Base-by-base conservation (phyloP, 2,797 vertebrate species). In the Menidia menidia region DNA sequence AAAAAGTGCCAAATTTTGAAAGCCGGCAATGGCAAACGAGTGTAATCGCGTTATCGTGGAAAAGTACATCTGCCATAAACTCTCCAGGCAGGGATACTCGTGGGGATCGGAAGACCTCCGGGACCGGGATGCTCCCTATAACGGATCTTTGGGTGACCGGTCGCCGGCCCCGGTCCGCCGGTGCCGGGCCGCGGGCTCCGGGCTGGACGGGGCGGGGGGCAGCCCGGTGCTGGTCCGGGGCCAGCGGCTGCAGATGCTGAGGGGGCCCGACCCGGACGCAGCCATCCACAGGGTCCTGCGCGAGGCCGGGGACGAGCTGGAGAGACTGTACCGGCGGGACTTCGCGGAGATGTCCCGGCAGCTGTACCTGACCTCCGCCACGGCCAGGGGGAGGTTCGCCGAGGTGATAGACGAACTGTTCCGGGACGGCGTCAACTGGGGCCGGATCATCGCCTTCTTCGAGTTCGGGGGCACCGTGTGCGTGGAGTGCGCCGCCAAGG, bases 371-470 rank as follows among this genome's bases (percentile, higher is more conserved):
- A 97, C 96, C 0, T 96, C 96, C 71, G 89, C 91, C 87, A 96
- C 96, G 62, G 97, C 96, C 78, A 94, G 95, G 79, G 87, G 94
- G 69, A 94, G 96, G 77, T 99, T 99, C 72, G 92, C 96, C 70
- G 95, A 97, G 3, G 98, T 99, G 86, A 96, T 97, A 75, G 97
- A 98, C 84, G 98, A 99, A 91, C 96, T 99, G 85, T 99, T 99
- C 93, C 95, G 96, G 90, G 98, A 99, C 15, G 98, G 97, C 5
- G 95, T 98, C 73, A 99, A 99, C 93, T 99, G 98, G 98, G 98
- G 98, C 68, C 94, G 98, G 75, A 97, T 99, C 51, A 96, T 99
- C 85, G 98, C 98, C 59, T 99, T 99, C 94, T 97, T 99, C 71
- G 98, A 98, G 93, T 99, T 99, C 43, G 98, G 98, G 6, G 96